Evolutionary conservation across 2,888 invertebrate species (phyloP), one percentile per base, ranked within the genome.

Genomic region (Xanthorhoe spadicearia): DNA sequence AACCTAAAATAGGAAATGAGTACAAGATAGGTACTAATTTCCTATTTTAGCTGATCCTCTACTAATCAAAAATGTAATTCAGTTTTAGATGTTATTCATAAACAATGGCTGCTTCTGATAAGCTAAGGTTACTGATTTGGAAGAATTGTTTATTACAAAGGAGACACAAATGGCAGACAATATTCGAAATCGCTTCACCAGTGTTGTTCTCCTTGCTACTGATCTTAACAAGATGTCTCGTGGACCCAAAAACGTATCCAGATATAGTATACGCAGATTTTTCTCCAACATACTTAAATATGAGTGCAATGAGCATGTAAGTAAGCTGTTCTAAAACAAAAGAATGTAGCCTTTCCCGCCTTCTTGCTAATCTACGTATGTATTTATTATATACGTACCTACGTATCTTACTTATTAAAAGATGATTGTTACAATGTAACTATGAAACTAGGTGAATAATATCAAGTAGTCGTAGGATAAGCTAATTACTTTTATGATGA

Each of bases 141-240:
- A 97, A 97, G 86, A 97, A 97, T 84, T 96, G 95, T 91, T 84
- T 95, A n/a, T 90, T 97, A 15, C 97, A 97, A 90, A 95, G 94
- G 86, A 93, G 97, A 72, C 96, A 96, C 86, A 95, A 95, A 83
- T 86, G 95, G 78, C 96, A 96, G 84, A 95, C 97, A 1, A 64
- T 94, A 9, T 90, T 97, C 72, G 97, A 97, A 89, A 93, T 97
- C 67, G 78, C 95, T 35, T 92, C 96, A 54, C 96, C 96, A 55
- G 94, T 95, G 38, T 79, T 96, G 70, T 96, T 96, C 85, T 94
- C 95, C 3, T 80, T 95, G 57, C 92, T 97, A 71, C 86, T 97
- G 75, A 95, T 97, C 60, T 75, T 96, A 18, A 94, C 97, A 76
- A 94, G 97, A 79, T 94, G 94, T 66, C 86, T 96, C 58, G 96